Percentiles rank a stretch among this genome's conserved stretches.
phyloP scores from a whole-genome alignment of 53 echinoderm and acorn worm genomes.

The Mesocentrotus franciscanus region DNA sequence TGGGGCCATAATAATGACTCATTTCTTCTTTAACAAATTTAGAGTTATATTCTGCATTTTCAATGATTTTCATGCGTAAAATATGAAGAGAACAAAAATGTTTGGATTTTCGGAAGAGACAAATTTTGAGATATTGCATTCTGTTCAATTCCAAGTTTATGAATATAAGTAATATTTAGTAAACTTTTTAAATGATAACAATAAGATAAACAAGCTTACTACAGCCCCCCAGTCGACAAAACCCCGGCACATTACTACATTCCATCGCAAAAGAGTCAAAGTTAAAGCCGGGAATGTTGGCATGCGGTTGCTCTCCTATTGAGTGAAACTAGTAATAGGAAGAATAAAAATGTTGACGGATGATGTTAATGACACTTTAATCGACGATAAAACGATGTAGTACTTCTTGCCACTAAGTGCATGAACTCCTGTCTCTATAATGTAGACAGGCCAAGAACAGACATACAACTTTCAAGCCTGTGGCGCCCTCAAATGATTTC shows the following conservation, averaged over 20 bases:
- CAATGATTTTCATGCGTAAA: too few species aligned
- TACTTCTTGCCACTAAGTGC: background rate
- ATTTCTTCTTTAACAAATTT: background rate
- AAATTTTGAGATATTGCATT: too few species aligned
- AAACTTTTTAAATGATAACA: too few species aligned
- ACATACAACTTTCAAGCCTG: too few species aligned
- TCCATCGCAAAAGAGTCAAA: background rate
- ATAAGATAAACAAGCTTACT: too few species aligned
- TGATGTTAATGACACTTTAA: conserved; percentile 16
- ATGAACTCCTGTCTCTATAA: background rate
- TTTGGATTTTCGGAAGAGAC: too few species aligned
- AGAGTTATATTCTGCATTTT: too few species aligned
- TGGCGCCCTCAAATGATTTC: too few species aligned
- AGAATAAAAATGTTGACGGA: background rate
- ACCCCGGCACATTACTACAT: background rate
- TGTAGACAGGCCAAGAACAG: too few species aligned
- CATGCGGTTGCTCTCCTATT: background rate
- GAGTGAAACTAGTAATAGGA: background rate
- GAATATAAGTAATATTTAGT: too few species aligned
- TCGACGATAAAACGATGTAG: background rate
- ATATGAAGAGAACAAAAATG: too few species aligned
- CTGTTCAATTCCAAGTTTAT: background rate
- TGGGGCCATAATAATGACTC: background rate
- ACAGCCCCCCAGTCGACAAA: background rate
- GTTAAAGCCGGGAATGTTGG: background rate